Evolutionary conservation across 2,113 vertebrate species (phyloP), one percentile per base, ranked within the genome.

Genomic region (Gasterosteus nipponicus): DNA sequence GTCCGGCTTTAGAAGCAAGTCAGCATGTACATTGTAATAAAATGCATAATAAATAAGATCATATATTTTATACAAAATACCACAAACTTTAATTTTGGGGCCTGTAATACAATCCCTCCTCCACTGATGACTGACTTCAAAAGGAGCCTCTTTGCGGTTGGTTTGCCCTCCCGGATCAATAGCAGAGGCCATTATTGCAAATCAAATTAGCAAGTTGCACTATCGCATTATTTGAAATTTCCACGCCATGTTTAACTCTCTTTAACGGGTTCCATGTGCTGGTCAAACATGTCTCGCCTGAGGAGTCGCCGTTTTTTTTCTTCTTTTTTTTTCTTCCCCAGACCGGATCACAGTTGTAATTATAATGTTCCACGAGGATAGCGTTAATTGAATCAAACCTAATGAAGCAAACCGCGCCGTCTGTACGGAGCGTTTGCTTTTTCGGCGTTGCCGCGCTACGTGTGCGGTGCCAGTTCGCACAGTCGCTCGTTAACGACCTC

Each of bases 21-120:
- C 10, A 59, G 47, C 63, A 72, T 54, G 64, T 31, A 31, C 1
- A 18, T 22, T 64, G 39, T 6, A 35, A n/a, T 7, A 33, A 5
- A 57, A 31, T 67, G 39, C 54, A 61, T 26, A 26, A 26, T 26
- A 26, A 5, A 66, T 5, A 22, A 49, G n/a, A 26, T 39, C 4
- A 6, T 39, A 39, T 38, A 22, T 59, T 74, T 74, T 16, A 75
- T 73, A 10, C 59, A 47, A 54, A 74, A 38, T 61, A 60, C 72
- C 7, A 12, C 33, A 29, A 63, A 29, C 31, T 51, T 38, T 47
- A 56, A 64, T 47, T 53, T 46, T 65, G 8, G 41, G 66, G 57
- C 31, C 71, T 80, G 81, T 62, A 73, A 77, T 72, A 33, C 72
- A 83, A 70, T 38, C 66, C 38, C 67, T 75, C 67, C 65, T 67